Percentiles rank a stretch among this genome's conserved stretches.
Conservation (phyloP, 2,113 vertebrate species). For the Gadus macrocephalus region DNA sequence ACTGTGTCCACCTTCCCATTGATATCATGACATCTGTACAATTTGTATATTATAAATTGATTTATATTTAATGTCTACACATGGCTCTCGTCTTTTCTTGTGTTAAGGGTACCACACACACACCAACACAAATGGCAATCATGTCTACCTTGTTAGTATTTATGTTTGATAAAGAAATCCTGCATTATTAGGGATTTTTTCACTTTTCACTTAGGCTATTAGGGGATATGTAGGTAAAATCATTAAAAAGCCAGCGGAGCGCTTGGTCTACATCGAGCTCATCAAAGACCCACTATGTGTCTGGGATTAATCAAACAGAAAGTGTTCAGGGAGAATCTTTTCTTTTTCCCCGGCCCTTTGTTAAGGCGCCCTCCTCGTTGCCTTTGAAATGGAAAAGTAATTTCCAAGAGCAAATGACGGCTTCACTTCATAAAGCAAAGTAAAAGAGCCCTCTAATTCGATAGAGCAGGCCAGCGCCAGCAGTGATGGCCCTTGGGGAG, state of each 20-base stretch:
- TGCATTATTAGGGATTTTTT: too few relatives aligned
- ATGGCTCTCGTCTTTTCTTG: slow-evolving; percentile 35
- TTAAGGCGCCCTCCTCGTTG: too few relatives aligned
- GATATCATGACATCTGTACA: slow-evolving; percentile 71
- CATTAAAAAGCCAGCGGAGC: too few relatives aligned
- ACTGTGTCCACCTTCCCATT: slow-evolving; percentile 56
- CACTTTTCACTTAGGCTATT: too few relatives aligned
- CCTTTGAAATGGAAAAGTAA: slow-evolving; percentile 4
- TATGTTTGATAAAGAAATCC: too few relatives aligned
- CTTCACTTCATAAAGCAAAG: slow-evolving; percentile 23
- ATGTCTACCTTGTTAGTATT: too few relatives aligned
- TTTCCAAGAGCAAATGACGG: slow-evolving; percentile 23
- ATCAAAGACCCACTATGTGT: too few relatives aligned
- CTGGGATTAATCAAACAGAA: too few relatives aligned
- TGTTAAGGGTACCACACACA: background rate
- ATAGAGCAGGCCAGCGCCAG: background rate
- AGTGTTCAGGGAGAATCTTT: too few relatives aligned
- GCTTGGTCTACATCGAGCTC: too few relatives aligned
- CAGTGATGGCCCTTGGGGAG: background rate
- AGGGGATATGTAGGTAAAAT: too few relatives aligned
- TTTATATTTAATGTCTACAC: slow-evolving; percentile 76
- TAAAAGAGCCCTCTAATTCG: background rate
- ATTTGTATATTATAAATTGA: slow-evolving; percentile 82
- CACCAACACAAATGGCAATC: background rate
- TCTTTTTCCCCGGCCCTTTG: too few relatives aligned